A percentile compares a stretch with the other conserved stretches of the same genome.
Evolutionary conservation across 2,113 vertebrate genomes (phyloP).

Genomic region (Anarrhichthys ocellatus): DNA sequence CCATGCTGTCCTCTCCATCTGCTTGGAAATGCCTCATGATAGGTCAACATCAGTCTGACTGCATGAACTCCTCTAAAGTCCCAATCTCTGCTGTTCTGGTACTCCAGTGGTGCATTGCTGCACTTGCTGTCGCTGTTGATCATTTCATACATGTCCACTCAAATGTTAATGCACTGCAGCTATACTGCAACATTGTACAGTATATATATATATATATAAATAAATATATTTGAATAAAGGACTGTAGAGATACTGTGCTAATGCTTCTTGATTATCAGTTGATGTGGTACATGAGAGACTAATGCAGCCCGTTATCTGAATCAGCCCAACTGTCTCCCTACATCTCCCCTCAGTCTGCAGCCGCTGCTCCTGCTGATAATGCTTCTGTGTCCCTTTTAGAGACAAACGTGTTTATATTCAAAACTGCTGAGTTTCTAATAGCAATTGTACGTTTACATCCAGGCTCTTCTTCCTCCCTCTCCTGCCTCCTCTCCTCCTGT

Average conservation of each 20-base stretch:
- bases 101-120: neutral
- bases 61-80: neutral
- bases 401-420: neutral
- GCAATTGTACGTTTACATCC: neutral
- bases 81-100: neutral
- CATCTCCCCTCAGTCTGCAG: neutral
- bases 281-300: neutral
- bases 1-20: neutral
- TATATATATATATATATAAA: neutral
- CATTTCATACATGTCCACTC: neutral
- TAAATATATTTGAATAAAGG: neutral
- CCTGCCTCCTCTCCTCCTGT: neutral
- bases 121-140: neutral
- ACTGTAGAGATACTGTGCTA: neutral
- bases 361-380: neutral
- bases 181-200: neutral
- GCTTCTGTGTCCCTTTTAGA: neutral
- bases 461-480: neutral
- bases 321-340: neutral
- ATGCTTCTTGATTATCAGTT: constrained; percentile 15
- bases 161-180: neutral
- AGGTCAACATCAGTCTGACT: neutral
- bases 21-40: constrained; percentile 1
- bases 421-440: neutral
- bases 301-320: neutral